Conservation (phyloP, 2,113 vertebrate genomes). For the Poecile atricapillus region DNA sequence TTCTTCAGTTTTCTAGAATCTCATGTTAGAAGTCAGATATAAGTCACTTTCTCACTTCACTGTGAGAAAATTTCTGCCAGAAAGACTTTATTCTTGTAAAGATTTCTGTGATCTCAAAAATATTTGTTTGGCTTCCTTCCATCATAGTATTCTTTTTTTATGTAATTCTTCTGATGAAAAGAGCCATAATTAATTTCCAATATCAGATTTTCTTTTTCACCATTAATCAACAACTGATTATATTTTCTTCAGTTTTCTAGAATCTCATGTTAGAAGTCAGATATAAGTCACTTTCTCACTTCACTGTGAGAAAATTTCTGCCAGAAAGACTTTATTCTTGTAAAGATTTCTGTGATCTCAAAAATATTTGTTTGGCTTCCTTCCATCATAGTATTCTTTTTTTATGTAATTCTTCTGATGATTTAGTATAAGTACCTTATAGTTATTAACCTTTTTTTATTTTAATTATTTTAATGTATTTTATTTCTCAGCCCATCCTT, state of each 20-base stretch:
- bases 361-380: not conserved
- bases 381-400: not conserved
- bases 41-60: not conserved
- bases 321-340: not conserved
- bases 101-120: not conserved
- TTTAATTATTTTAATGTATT: not conserved
- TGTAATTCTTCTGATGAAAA: not conserved
- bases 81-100: not conserved
- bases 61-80: not conserved
- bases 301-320: not conserved
- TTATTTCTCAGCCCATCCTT: not conserved
- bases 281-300: not conserved
- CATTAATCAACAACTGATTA: too few relatives aligned
- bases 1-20: not conserved
- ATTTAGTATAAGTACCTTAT: not conserved
- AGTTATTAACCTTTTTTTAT: not conserved
- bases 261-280: not conserved
- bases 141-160: not conserved
- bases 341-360: not conserved
- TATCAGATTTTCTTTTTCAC: too few relatives aligned
- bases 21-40: not conserved
- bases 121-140: not conserved
- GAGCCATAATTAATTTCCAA: too few relatives aligned
- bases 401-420: not conserved
- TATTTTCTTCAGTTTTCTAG: not conserved